Evolutionary conservation across 2,888 invertebrate genomes (phyloP).

Genomic region (Thecophora atra): DNA sequence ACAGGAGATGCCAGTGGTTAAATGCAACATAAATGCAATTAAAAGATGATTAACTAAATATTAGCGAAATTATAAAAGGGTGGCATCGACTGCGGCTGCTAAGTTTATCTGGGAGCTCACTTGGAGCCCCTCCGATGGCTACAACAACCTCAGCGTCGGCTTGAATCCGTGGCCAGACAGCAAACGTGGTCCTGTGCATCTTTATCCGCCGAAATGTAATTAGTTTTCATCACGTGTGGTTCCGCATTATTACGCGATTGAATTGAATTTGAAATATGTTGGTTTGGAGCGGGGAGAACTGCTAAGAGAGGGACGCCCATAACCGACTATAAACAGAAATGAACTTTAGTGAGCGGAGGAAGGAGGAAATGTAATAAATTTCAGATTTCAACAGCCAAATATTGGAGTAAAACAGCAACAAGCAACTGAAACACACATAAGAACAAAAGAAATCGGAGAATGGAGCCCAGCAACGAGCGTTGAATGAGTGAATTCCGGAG

Average conservation of each 20-base stretch:
- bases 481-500: background rate
- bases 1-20: background rate
- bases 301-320: background rate
- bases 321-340: background rate
- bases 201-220: slow-evolving; percentile 20
- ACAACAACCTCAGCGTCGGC: background rate
- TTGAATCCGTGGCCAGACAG: background rate
- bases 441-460: no score
- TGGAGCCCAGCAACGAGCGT: background rate
- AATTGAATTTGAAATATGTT: slow-evolving; percentile 16
- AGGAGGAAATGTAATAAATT: no score
- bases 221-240: slow-evolving; percentile 37
- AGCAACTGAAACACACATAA: no score
- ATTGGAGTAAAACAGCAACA: background rate
- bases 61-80: background rate
- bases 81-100: background rate
- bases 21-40: background rate
- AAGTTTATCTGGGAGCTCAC: background rate
- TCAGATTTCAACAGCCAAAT: no score
- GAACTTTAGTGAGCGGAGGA: background rate
- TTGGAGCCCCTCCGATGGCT: background rate
- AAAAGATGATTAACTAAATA: background rate
- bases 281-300: background rate
- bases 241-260: slow-evolving; percentile 40
- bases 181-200: background rate